phyloP scores from a whole-genome alignment of 2,888 invertebrate genomes.

The Sthenelais limicola region DNA sequence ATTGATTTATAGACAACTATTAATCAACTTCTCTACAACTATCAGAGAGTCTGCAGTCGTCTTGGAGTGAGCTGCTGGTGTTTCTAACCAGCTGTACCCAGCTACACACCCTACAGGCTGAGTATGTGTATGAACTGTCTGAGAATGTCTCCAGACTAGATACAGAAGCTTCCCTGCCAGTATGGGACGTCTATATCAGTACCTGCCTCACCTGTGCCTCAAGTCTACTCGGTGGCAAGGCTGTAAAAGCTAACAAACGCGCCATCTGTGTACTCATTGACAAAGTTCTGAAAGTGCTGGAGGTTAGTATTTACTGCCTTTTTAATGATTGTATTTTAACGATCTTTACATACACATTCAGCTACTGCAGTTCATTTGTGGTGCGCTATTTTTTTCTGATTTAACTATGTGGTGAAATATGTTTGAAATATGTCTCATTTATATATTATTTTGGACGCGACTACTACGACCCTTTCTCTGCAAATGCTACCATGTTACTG shows the following conservation, averaged over 20 bases:
- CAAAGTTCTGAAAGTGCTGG: not conserved
- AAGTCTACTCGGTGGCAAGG: not conserved
- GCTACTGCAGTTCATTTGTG: too few relatives aligned
- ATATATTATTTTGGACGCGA: too few relatives aligned
- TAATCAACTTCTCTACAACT: not conserved
- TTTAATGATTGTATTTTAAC: not conserved
- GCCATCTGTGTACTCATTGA: not conserved
- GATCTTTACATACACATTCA: too few relatives aligned
- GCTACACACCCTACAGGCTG: not conserved
- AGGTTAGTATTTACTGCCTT: slow-evolving; percentile 18
- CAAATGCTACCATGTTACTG: too few relatives aligned
- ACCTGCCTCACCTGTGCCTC: not conserved
- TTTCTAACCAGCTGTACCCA: not conserved
- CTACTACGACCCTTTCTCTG: too few relatives aligned
- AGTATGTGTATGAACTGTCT: not conserved
- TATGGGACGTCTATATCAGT: slow-evolving; percentile 15
- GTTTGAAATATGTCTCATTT: too few relatives aligned
- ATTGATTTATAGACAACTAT: too few relatives aligned
- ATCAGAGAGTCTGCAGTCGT: slow-evolving; percentile 8
- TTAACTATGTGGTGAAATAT: too few relatives aligned
- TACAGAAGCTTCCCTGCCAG: not conserved
- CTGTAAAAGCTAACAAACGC: not conserved
- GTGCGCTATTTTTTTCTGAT: too few relatives aligned
- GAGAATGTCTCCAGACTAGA: not conserved
- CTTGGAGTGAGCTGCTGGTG: slow-evolving; percentile 4